phyloP scores from a whole-genome alignment of 1,140 invertebrate genomes.

The Chironomus striatipennis region DNA sequence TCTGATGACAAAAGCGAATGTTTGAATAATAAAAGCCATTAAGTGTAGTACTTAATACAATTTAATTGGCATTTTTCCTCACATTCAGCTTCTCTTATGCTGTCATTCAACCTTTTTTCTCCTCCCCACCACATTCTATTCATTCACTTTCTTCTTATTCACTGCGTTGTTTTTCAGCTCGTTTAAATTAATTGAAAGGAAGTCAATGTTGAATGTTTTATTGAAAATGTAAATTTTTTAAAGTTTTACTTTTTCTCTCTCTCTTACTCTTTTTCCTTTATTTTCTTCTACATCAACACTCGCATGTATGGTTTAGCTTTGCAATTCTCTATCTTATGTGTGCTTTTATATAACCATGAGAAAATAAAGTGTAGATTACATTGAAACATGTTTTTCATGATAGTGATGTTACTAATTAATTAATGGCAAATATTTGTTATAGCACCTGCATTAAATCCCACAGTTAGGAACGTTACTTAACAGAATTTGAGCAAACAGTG shows the following conservation, averaged over 20 bases:
- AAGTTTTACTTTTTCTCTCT: not conserved
- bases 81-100: not conserved
- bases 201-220: not conserved
- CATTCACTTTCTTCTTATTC: not conserved
- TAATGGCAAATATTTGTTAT: constrained; percentile 9
- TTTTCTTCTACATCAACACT: no score
- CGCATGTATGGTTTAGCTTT: no score
- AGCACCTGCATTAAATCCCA: constrained; percentile 6
- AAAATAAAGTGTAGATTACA: not conserved
- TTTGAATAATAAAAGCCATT: constrained; percentile 11
- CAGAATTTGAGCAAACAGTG: not conserved
- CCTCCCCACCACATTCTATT: not conserved
- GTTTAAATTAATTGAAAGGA: constrained; percentile 2
- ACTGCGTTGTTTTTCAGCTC: not conserved
- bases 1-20: constrained; percentile 7
- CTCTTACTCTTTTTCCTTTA: not conserved
- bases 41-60: constrained; percentile 3
- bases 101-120: not conserved
- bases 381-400: not conserved
- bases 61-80: constrained; percentile 9
- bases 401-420: constrained; percentile 3
- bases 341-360: no score
- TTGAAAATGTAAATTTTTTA: constrained; percentile 3
- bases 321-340: no score
- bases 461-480: not conserved